These are phyloP conservation scores for Astropecten irregularis DNA, from an alignment of 53 echinoderm and acorn worm species.

Conservation along the genomic window DNA sequence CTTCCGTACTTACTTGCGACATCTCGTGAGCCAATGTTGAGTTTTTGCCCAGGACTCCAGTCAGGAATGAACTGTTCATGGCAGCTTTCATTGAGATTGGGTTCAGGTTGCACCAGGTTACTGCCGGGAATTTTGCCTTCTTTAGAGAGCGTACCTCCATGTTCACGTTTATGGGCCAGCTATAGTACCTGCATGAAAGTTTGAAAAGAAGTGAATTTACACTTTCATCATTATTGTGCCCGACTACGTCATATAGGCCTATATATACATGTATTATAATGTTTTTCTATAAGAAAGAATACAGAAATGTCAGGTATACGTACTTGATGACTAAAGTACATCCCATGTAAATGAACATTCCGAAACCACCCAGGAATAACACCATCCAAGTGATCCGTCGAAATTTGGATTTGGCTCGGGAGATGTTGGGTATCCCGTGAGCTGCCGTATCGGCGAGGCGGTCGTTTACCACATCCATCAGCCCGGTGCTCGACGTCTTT, in stretches of 20 bases:
- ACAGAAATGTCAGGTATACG: no score
- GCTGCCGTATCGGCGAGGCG: conserved; percentile 74
- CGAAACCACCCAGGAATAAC: conserved; percentile 65
- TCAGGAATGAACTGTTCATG: no score
- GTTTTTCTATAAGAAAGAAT: no score
- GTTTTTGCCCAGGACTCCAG: no score
- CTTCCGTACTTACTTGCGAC: no score
- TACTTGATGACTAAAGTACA: conserved; percentile 30
- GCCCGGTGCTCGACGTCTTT: not conserved
- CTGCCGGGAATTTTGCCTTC: conserved; percentile 65
- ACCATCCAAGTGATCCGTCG: conserved; percentile 68
- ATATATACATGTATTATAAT: no score
- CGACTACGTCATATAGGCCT: no score
- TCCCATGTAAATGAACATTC: conserved; percentile 60
- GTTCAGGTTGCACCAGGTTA: conserved; percentile 87
- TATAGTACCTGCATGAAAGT: not conserved
- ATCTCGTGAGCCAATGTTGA: no score
- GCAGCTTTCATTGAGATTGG: no score
- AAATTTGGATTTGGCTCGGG: conserved; percentile 48
- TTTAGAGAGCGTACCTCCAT: conserved; percentile 42
- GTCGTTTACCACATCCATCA: not conserved
- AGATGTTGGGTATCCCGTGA: conserved; percentile 88
- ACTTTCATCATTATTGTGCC: no score
- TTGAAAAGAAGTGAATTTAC: no score
- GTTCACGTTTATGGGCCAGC: conserved; percentile 61